Evolutionary conservation across 2,888 invertebrate genomes (phyloP).

Genomic region (Epirrhoe tristata): DNA sequence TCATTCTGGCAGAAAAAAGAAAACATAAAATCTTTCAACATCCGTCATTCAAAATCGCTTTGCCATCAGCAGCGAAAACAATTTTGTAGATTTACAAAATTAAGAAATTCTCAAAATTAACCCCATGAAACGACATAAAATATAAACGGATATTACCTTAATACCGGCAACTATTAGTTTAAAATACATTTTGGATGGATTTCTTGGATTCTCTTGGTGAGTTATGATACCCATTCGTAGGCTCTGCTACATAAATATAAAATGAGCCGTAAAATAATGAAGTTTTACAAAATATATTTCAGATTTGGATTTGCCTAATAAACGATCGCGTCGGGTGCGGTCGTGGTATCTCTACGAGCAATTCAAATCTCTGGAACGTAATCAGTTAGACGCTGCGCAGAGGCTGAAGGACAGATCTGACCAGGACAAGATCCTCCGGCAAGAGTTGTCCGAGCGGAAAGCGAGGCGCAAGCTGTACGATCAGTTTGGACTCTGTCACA

Average conservation of each 20-base stretch:
- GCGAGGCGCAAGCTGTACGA: conserved; percentile 65
- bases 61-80: conserved; percentile 14
- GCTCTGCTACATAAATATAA: too few relatives aligned
- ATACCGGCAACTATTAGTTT: conserved; percentile 14
- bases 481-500: conserved; percentile 55
- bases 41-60: conserved; percentile 6
- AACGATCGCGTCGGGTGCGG: conserved; percentile 70
- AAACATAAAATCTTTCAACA: conserved; percentile 1
- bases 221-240: conserved; percentile 16
- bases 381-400: conserved; percentile 68
- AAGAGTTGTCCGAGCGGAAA: conserved; percentile 68
- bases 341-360: conserved; percentile 81
- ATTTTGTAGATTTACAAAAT: conserved; percentile 24
- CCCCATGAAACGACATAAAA: conserved; percentile 54
- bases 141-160: conserved; percentile 26
- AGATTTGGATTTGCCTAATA: conserved; percentile 65
- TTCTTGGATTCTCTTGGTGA: conserved; percentile 71
- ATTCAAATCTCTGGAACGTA: conserved; percentile 71
- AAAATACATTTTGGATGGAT: conserved; percentile 61
- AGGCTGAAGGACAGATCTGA: conserved; percentile 65
- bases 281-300: conserved; percentile 34
- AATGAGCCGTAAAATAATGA: neutral
- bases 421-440: conserved; percentile 68
- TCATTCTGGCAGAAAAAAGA: conserved; percentile 8
- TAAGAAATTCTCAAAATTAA: conserved; percentile 47